Percentiles rank a stretch among this genome's conserved stretches.
These are phyloP conservation scores for Beris chalybata DNA, from an alignment of 2,888 invertebrate genomes.

Conservation along the genomic window DNA sequence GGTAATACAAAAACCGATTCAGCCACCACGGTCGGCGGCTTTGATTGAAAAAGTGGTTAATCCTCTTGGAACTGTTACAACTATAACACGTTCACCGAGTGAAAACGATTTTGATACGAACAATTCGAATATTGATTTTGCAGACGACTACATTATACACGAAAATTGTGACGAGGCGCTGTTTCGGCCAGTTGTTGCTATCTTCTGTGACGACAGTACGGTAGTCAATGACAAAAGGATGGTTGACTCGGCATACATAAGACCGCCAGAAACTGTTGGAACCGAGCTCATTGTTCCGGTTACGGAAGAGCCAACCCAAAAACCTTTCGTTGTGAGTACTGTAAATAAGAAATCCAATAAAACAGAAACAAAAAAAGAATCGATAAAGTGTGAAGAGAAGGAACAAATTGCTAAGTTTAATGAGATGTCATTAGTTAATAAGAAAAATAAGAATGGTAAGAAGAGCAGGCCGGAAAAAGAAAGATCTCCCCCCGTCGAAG, in stretches of 20 bases:
- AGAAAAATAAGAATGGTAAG: constrained; percentile 23
- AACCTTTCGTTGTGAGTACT: not conserved
- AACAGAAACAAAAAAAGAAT: not conserved
- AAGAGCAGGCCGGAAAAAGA: constrained; percentile 10
- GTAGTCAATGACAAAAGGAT: constrained; percentile 46
- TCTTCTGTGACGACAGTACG: constrained; percentile 56
- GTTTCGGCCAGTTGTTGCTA: constrained; percentile 67
- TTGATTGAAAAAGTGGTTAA: constrained; percentile 65
- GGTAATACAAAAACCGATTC: constrained; percentile 26
- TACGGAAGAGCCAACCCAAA: constrained; percentile 47
- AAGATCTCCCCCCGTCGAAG: constrained; percentile 1
- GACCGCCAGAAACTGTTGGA: constrained; percentile 50
- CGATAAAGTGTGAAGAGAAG: not conserved
- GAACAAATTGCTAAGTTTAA: constrained; percentile 25
- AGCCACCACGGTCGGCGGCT: constrained; percentile 33
- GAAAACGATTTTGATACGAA: constrained; percentile 47
- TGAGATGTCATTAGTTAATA: constrained; percentile 29
- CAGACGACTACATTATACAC: constrained; percentile 56
- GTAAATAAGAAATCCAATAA: not conserved
- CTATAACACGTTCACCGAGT: constrained; percentile 51
- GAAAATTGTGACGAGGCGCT: constrained; percentile 70
- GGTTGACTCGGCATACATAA: constrained; percentile 23
- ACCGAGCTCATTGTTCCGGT: constrained; percentile 55
- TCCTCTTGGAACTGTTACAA: constrained; percentile 72
- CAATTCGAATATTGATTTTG: constrained; percentile 28